phyloP scores from a whole-genome alignment of 2,113 vertebrate species.

The Haemorhous mexicanus region DNA sequence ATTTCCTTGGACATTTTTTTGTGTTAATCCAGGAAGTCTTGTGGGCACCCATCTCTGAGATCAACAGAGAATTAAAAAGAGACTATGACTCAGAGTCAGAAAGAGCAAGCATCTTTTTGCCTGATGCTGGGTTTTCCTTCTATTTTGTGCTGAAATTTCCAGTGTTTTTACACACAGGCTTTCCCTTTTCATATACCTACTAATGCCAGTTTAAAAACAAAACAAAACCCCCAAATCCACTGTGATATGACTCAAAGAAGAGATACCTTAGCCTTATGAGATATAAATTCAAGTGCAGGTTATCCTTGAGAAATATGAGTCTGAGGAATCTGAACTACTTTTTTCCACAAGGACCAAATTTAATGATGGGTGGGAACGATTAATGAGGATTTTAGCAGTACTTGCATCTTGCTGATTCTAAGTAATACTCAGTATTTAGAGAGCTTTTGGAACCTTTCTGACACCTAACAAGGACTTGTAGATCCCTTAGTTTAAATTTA shows the following conservation, averaged over 20 bases:
- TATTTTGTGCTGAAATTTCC: background rate
- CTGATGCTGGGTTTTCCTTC: background rate
- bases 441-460: background rate
- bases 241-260: background rate
- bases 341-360: background rate
- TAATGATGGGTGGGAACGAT: background rate
- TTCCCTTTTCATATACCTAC: background rate
- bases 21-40: background rate
- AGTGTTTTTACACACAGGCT: background rate
- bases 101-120: background rate
- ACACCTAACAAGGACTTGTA: background rate
- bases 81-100: background rate
- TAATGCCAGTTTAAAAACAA: background rate
- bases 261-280: background rate
- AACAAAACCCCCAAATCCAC: background rate
- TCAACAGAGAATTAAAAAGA: background rate
- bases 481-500: background rate
- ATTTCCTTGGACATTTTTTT: background rate
- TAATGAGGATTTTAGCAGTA: background rate
- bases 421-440: background rate
- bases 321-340: background rate
- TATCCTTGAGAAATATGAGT: background rate
- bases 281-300: background rate
- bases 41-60: background rate
- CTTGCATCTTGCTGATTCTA: background rate